Evolutionary conservation across 2,113 vertebrate species (phyloP), one percentile per base, ranked within the genome.

Genomic region (Rattus norvegicus): DNA sequence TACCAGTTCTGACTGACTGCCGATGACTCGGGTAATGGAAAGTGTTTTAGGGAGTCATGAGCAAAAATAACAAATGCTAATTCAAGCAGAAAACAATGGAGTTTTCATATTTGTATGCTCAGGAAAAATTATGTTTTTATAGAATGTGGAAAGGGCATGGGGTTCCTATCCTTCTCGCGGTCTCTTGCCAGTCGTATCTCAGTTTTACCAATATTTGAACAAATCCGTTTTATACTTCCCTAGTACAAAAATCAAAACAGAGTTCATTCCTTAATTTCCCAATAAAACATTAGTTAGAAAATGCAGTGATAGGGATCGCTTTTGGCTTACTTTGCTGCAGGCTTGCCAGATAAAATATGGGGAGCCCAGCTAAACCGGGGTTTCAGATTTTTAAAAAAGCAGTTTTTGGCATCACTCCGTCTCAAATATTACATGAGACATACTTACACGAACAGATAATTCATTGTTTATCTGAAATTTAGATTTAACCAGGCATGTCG

Each of bases 61-160:
- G 87, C 94, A 97, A 93, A 97, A 95, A 94, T 84, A 96, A 77
- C 6, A 90, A 92, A 95, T 91, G 88, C 61, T 92, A 96, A 97
- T 92, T 92, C 90, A 94, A 81, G 67, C 76, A 97, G 92, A 97
- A 97, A 97, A 93, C 77, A 96, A 92, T 95, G 79, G 54, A 73
- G 52, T 93, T 97, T 97, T 97, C 61, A 96, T 88, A 75, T 93
- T 92, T 88, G 91, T 83, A 87, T 33, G 95, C 54, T 88, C 17
- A 94, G 77, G 80, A 16, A 96, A 95, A 95, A 81, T 65, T 88
- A 81, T 90, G 80, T 97, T 95, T 92, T 91, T 72, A 14, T 79
- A 54, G 39, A 91, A 73, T 91, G 75, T 69, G 63, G 76, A 96
- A 94, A 91, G 69, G 77, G 56, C 69, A 91, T 73, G 43, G 77